These are phyloP conservation scores for Helobdella robusta DNA, from an alignment of 2,888 invertebrate species.

Conservation along the genomic window DNA sequence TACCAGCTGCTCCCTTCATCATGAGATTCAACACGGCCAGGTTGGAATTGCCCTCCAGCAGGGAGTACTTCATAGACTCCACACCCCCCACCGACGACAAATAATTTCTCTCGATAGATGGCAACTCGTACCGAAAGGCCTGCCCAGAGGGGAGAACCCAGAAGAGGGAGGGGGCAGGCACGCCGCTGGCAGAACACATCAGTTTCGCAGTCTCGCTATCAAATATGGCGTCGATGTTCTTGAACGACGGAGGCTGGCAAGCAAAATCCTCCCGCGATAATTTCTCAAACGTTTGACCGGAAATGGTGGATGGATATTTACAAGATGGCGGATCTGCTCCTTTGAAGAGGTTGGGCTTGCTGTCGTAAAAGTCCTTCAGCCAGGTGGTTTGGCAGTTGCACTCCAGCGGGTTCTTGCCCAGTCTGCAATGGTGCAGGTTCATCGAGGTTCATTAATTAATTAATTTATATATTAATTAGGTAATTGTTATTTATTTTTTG, in stretches of 20 bases:
- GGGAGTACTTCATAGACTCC: slow-evolving; percentile 36
- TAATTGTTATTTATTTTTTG: no score
- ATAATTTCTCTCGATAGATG: slow-evolving; percentile 32
- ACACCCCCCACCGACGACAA: neutral
- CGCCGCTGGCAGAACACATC: slow-evolving; percentile 44
- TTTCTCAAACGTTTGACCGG: slow-evolving; percentile 39
- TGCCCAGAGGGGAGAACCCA: slow-evolving; percentile 46
- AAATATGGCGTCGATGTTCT: slow-evolving; percentile 44
- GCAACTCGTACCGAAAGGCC: slow-evolving; percentile 39
- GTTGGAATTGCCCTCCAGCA: slow-evolving; percentile 35
- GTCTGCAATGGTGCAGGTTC: no score
- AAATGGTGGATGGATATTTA: slow-evolving; percentile 39
- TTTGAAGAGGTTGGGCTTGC: slow-evolving; percentile 36
- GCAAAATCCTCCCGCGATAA: slow-evolving; percentile 40
- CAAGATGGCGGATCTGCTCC: slow-evolving; percentile 41
- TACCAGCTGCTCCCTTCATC: no score
- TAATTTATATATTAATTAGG: no score
- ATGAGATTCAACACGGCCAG: slow-evolving; percentile 26
- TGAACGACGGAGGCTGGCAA: slow-evolving; percentile 45
- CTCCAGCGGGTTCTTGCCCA: slow-evolving; percentile 41
- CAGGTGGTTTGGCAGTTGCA: slow-evolving; percentile 47
- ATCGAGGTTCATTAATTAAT: no score
- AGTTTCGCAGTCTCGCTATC: slow-evolving; percentile 41
- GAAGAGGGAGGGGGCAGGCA: slow-evolving; percentile 45
- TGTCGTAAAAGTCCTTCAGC: slow-evolving; percentile 42